Base-by-base conservation (phyloP, 2,113 vertebrate genomes). In the Hucho hucho region DNA sequence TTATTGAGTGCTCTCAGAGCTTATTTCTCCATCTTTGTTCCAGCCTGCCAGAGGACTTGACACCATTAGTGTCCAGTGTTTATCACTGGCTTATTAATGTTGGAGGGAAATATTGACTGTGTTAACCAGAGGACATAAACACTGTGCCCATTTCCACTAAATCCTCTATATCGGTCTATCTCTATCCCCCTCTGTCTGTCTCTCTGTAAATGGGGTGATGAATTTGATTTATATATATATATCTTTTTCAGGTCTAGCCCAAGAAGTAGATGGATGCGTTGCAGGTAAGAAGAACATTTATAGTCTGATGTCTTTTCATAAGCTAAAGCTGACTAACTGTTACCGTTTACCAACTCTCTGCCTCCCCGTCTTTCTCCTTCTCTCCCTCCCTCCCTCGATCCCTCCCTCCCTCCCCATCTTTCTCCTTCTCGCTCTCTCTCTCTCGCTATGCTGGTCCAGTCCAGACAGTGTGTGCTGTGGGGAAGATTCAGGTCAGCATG, bases 401-500 rank as follows among this genome's bases (percentile, higher is more conserved):
- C 7, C 26, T 56, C 49, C 28, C 24, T 56, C n/a, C 7, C 18
- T 61, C 16, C 6, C 49, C 32, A 5, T 37, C 32, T 37, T 13
- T 68, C 14, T n/a, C 29, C 16, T 18, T 13, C 29, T 43, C 32
- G 1, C 26, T 9, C 53, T 29, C 29, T n/a, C 3, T 79, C 70
- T 49, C 25, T n/a, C 4, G 2, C 12, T 46, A 16, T 61, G 47
- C 61, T 73, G 84, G 91, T 69, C 66, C 82, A 99, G 98, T 97
- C 37, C 90, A 89, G 70, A 86, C 93, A 79, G 83, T 88, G 64
- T 89, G 81, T 85, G 93, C 91, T 32, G 87, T 96, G 76, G 96
- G 97, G 53, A 99, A 98, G 89, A 89, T 99, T 78, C 95, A 99
- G 84, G 83, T 98, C 79, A 76, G 75, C 61, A 82, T 98, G 20